Percentiles rank a stretch among this genome's conserved stretches.
phyloP scores from a whole-genome alignment of 2,888 invertebrate genomes.

The Drosophila pseudotakahashii region DNA sequence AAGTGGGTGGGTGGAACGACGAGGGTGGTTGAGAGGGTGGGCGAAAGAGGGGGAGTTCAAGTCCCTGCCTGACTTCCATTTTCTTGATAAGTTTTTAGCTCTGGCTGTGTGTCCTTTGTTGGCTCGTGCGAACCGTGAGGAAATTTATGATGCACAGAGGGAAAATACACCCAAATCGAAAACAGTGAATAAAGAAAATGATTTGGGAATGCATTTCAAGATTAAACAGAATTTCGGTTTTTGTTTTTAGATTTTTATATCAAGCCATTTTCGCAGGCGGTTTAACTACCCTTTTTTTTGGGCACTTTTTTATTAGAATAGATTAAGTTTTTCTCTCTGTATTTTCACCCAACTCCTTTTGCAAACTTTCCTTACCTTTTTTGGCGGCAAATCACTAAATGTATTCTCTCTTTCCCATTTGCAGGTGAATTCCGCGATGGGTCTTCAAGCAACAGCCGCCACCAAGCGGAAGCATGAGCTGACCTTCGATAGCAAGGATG shows the following conservation, averaged over 20 bases:
- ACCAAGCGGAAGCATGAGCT: conserved; percentile 88
- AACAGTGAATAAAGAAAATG: neutral
- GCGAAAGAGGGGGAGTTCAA: conserved; percentile 34
- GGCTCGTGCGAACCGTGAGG: conserved; percentile 23
- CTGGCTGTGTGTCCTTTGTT: conserved; percentile 61
- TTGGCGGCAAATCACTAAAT: conserved; percentile 48
- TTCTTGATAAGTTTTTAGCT: conserved; percentile 72
- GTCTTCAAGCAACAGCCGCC: conserved; percentile 89
- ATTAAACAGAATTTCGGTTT: neutral
- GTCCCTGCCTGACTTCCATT: conserved; percentile 68
- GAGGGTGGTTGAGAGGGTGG: conserved; percentile 20
- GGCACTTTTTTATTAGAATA: too few species aligned
- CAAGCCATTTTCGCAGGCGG: too few species aligned
- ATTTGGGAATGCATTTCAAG: neutral
- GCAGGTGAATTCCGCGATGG: conserved; percentile 88
- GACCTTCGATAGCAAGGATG: conserved; percentile 84
- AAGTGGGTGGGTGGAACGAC: conserved; percentile 14
- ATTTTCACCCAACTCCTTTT: neutral
- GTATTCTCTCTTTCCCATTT: conserved; percentile 35
- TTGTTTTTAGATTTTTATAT: too few species aligned
- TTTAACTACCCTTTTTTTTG: too few species aligned
- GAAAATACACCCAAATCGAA: conserved; percentile 3
- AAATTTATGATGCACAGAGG: conserved; percentile 39
- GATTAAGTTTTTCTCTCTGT: neutral
- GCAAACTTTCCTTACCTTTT: conserved; percentile 6